A percentile compares a stretch with the other conserved stretches of the same genome.
Conservation (phyloP, 2,888 invertebrate species). For the Acanthosepion esculentum region DNA sequence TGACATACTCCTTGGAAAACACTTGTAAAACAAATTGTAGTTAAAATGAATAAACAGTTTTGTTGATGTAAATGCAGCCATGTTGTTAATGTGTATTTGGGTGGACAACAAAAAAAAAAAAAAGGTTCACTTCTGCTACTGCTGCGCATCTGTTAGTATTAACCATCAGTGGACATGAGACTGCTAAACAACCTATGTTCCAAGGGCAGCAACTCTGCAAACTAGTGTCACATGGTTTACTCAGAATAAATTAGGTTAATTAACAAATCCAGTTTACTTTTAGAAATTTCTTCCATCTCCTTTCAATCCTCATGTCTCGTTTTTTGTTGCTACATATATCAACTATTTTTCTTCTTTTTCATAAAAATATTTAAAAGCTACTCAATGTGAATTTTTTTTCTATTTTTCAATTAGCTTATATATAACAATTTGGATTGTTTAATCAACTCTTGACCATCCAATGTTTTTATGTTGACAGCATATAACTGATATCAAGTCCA, state of each 20-base stretch:
- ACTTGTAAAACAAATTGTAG: slow-evolving; percentile 33
- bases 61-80: slow-evolving; percentile 23
- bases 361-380: too few relatives aligned
- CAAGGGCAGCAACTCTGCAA: slow-evolving; percentile 33
- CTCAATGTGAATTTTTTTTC: not conserved
- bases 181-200: slow-evolving; percentile 5
- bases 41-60: slow-evolving; percentile 33
- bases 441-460: not conserved
- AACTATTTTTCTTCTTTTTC: too few relatives aligned
- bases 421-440: not conserved
- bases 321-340: too few relatives aligned
- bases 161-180: slow-evolving; percentile 33
- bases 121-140: not conserved
- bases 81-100: slow-evolving; percentile 33
- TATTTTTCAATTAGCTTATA: not conserved
- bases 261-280: not conserved
- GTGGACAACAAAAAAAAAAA: not conserved
- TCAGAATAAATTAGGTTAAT: not conserved
- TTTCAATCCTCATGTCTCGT: not conserved
- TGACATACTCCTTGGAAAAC: slow-evolving; percentile 33
- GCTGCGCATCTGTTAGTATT: slow-evolving; percentile 8
- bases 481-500: not conserved
- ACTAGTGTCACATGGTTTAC: not conserved
- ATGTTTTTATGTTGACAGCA: not conserved
- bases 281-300: not conserved